Evolutionary conservation across 2,888 invertebrate species (phyloP), one percentile per base, ranked within the genome.

Genomic region (Unio pictorum): DNA sequence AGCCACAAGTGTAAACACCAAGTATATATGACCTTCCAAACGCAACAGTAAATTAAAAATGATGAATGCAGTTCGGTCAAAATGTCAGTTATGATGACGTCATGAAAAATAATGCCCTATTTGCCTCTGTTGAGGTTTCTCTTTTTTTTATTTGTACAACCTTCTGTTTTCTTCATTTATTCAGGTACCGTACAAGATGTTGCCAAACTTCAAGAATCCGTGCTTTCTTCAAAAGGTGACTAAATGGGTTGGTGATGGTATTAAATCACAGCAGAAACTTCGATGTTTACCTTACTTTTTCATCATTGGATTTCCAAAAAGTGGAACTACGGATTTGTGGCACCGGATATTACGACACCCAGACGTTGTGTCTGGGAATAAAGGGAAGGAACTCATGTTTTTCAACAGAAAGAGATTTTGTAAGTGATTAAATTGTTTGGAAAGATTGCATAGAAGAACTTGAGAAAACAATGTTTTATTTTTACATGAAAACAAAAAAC

Each of bases 251-350:
- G 45, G 45, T 11, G 45, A 45, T 45, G 11, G 45, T 70, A 64
- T 28, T 55, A 66, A 30, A 56, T 62, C 23, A 70, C 59, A 54
- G n/a, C 71, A 26, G 34, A 61, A 75, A 60, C 79, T 81, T 69
- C 84, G 81, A 94, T 96, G 88, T 97, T 98, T 90, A 96, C 98
- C 73, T 93, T 99, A 83, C 93, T 99, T 87, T 93, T 96, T 84
- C 56, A 76, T 86, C 55, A 82, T 82, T 63, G 86, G 86, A 20
- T 82, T 82, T 67, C 86, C 86, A 17, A 86, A 86, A 67, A 79
- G 83, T 63, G 86, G 84, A 55, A 86, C 83, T 64, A 84, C 86
- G 0, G 86, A 86, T 62, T 73, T 86, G 15, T 86, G 80, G 69
- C 63, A 63, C 28, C 81, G 80, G 45, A 75, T 85, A 23, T 61